Evolutionary conservation across 2,888 invertebrate species (phyloP).

Genomic region (Allolobophora icterica): DNA sequence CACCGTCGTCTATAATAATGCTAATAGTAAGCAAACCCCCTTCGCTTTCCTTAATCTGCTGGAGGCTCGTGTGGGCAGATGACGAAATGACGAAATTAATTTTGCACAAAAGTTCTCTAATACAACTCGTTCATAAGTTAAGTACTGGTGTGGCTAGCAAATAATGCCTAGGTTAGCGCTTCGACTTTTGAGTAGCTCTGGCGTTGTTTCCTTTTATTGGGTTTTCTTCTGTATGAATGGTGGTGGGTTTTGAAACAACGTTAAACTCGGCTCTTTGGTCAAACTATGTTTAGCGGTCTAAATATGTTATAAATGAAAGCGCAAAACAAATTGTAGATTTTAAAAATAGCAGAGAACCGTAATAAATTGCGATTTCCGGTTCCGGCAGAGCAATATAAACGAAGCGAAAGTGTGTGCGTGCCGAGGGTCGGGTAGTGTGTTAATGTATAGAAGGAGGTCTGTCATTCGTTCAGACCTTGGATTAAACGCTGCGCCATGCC

Average conservation of each 20-base stretch:
- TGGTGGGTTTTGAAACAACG: background rate
- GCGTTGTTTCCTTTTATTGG: background rate
- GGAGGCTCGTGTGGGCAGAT: too few relatives aligned
- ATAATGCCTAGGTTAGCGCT: too few relatives aligned
- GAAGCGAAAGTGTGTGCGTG: constrained; percentile 12
- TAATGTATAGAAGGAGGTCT: background rate
- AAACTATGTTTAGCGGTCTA: background rate
- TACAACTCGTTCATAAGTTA: background rate
- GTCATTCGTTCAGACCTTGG: background rate
- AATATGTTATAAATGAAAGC: background rate
- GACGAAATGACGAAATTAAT: background rate
- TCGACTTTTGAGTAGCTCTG: background rate
- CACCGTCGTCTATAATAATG: too few relatives aligned
- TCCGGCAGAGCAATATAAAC: background rate
- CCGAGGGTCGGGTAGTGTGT: background rate
- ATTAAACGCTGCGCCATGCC: constrained; percentile 34
- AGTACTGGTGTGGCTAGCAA: too few relatives aligned
- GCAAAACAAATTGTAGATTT: background rate
- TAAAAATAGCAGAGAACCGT: background rate
- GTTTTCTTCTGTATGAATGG: background rate
- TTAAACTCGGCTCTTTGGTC: too few relatives aligned
- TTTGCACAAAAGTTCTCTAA: background rate
- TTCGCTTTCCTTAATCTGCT: background rate
- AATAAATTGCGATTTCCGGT: background rate
- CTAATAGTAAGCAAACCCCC: background rate